Conservation (phyloP, 2,113 vertebrate genomes). For the Pterocles gutturalis region DNA sequence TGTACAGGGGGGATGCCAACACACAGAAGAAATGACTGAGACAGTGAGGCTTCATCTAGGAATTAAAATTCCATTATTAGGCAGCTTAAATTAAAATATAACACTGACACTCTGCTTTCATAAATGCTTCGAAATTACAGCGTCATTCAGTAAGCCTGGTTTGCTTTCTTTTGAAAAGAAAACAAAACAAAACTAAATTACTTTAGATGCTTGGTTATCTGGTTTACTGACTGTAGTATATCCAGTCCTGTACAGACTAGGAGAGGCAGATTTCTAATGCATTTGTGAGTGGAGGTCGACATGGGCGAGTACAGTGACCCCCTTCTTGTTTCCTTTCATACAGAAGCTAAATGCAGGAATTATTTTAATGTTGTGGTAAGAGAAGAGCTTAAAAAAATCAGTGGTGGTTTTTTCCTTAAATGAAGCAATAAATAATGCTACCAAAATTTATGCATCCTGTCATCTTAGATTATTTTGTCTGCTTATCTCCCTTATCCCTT, state of each 20-base stretch:
- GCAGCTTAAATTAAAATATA: neutral
- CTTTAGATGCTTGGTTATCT: neutral
- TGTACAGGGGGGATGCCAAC: neutral
- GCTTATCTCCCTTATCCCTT: neutral
- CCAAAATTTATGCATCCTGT: neutral
- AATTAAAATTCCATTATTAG: neutral
- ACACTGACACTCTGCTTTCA: neutral
- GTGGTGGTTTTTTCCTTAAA: neutral
- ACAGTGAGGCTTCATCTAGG: neutral
- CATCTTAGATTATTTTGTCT: neutral
- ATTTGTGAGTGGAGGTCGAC: neutral
- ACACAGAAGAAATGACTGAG: neutral
- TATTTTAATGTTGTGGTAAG: neutral
- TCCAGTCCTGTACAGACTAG: neutral
- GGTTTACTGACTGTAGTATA: neutral
- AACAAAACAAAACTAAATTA: neutral
- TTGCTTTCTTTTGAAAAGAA: neutral
- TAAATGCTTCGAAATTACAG: neutral
- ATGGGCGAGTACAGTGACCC: neutral
- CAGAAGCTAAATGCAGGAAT: neutral
- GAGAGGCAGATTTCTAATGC: neutral
- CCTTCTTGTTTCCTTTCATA: neutral
- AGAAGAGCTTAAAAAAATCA: neutral
- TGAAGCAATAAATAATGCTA: neutral
- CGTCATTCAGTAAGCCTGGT: neutral